Base-by-base conservation (phyloP, 2,888 invertebrate genomes). In the Habroteleia sp. region DNA sequence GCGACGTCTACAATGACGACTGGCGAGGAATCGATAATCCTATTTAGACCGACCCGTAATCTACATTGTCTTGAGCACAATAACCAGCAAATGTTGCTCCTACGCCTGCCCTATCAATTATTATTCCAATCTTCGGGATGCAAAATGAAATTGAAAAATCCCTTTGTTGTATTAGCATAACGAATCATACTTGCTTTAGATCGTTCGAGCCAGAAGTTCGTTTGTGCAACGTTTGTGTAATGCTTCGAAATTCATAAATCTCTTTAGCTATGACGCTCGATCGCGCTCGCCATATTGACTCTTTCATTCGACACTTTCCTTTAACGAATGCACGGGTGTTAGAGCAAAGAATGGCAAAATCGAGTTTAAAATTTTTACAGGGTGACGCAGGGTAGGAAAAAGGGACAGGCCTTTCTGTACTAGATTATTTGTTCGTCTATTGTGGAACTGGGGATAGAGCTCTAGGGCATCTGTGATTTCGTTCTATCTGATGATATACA, bases 401-500 rank as follows among this genome's bases (percentile, higher is more conserved):
- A 71, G 69, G 58, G 52, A 48, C 63, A 37, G 69, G 65, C 62
- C 54, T 81, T 80, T 80, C 78, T 79, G 75, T 75, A 80, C 79
- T 80, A 85, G 81, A 77, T 44, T 66, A 54, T 54, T 66, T 41
- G 79, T 76, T 82, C 79, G 66, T 79, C 79, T 81, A 80, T 84
- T 85, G 85, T 85, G 84, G 81, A 84, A 79, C 79, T 77, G 79
- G 74, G 75, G 60, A 75, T 80, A 77, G 77, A 62, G 52, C n/a
- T n/a, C 41, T 27, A 25, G 52, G 41, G 69, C 69, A 76, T 78
- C 71, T 79, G 69, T 29, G 78, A 82, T 82, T 84, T 82, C 82
- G 81, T 81, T 79, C 81, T 75, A 63, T 25, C 37, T 20, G 37
- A 56, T 66, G 83, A 85, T 84, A 81, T 85, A 84, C 83, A 85